Evolutionary conservation across 2,888 invertebrate genomes (phyloP).

Genomic region (Eulithis prunata): DNA sequence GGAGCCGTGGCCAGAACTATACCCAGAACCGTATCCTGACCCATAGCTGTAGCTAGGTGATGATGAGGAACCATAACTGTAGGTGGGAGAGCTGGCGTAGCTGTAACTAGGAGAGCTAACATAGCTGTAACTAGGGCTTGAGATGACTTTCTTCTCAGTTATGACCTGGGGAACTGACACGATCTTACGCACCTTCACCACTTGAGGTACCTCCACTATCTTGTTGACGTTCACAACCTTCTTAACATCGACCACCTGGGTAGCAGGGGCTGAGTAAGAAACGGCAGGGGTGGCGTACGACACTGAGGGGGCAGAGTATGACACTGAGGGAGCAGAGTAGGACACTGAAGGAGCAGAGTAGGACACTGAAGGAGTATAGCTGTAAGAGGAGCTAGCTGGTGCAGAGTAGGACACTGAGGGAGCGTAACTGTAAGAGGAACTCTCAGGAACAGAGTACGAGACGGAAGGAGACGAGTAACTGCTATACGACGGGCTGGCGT

Average conservation of each 20-base stretch:
- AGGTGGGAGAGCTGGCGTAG: slow-evolving; percentile 23
- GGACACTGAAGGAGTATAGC: slow-evolving; percentile 12
- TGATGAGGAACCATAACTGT: slow-evolving; percentile 13
- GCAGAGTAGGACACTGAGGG: slow-evolving; percentile 25
- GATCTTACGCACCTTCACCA: slow-evolving; percentile 55
- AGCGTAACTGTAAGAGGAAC: slow-evolving; percentile 17
- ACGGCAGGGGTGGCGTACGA: slow-evolving; percentile 23
- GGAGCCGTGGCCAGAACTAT: slow-evolving; percentile 30
- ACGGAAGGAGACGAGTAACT: slow-evolving; percentile 22
- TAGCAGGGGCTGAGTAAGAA: slow-evolving; percentile 28
- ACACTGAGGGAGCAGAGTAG: slow-evolving; percentile 28
- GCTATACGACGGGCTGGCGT: slow-evolving; percentile 25
- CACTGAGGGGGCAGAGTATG: slow-evolving; percentile 11
- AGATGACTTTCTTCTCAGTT: slow-evolving; percentile 55
- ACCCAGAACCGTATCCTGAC: slow-evolving; percentile 21
- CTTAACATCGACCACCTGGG: slow-evolving; percentile 48
- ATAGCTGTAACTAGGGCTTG: slow-evolving; percentile 47
- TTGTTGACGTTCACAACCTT: slow-evolving; percentile 57
- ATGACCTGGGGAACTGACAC: slow-evolving; percentile 64
- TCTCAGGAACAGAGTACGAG: slow-evolving; percentile 12
- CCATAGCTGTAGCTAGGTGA: slow-evolving; percentile 32
- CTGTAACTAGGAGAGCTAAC: slow-evolving; percentile 24
- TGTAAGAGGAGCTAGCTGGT: slow-evolving; percentile 19
- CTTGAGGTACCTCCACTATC: slow-evolving; percentile 54
- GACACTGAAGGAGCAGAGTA: slow-evolving; percentile 22